phyloP scores from a whole-genome alignment of 2,797 vertebrate species.

The Pseudochirops cupreus region DNA sequence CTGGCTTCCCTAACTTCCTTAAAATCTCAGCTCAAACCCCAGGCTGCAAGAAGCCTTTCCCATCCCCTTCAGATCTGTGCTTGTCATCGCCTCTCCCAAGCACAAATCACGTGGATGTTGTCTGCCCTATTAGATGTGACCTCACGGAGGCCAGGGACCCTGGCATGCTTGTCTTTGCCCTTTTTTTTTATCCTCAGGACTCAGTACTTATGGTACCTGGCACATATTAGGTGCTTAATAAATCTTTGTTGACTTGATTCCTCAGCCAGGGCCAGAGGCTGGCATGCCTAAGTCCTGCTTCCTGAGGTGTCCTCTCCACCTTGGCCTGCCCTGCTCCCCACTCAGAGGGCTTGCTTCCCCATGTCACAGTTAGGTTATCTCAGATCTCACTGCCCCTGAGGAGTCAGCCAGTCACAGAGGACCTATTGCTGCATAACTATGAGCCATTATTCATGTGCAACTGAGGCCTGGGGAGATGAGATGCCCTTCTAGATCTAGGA shows the following conservation, averaged over 20 bases:
- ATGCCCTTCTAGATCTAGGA: not conserved
- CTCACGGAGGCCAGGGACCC: not conserved
- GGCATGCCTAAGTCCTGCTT: not conserved
- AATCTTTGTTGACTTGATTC: not conserved
- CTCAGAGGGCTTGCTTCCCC: no score
- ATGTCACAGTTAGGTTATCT: no score
- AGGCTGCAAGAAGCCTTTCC: not conserved
- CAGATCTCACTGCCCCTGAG: no score
- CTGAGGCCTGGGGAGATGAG: not conserved
- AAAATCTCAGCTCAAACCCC: not conserved
- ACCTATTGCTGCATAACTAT: no score
- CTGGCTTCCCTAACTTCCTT: not conserved
- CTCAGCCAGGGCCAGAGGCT: not conserved
- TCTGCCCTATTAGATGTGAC: not conserved
- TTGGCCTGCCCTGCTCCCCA: no score
- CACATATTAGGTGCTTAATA: not conserved
- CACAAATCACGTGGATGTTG: accelerated
- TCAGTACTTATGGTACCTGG: no score
- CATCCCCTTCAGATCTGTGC: not conserved
- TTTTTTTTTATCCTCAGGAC: not conserved
- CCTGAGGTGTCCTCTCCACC: no score
- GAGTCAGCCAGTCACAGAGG: no score
- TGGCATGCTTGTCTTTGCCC: no score
- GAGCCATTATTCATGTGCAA: not conserved
- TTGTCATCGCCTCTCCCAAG: not conserved